Conservation (phyloP, 2,888 invertebrate species). For the Caenorhabditis japonica region DNA sequence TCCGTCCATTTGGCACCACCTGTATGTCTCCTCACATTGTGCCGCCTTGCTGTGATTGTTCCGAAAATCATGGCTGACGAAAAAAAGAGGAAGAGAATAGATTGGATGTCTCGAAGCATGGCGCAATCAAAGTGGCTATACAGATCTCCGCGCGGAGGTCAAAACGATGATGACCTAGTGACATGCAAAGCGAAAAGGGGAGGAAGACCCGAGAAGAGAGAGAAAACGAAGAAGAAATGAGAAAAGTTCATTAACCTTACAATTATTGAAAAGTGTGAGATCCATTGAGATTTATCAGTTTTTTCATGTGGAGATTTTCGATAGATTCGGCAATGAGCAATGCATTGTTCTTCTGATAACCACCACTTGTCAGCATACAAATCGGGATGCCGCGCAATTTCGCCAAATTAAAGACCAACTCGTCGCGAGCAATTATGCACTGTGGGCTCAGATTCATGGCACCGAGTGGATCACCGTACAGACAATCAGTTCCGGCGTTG, state of each 20-base stretch:
- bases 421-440: slow-evolving; percentile 89
- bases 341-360: slow-evolving; percentile 86
- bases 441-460: slow-evolving; percentile 83
- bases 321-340: slow-evolving; percentile 89
- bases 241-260: slow-evolving; percentile 14
- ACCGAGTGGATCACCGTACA: slow-evolving; percentile 87
- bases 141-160: neutral
- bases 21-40: slow-evolving; percentile 35
- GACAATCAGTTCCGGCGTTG: slow-evolving; percentile 91
- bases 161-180: slow-evolving; percentile 46
- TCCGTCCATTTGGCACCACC: slow-evolving; percentile 17
- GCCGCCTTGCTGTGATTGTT: slow-evolving; percentile 16
- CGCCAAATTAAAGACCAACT: slow-evolving; percentile 86
- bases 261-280: neutral
- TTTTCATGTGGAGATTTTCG: slow-evolving; percentile 82
- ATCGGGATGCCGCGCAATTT: slow-evolving; percentile 63
- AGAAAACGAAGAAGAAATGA: slow-evolving; percentile 8
- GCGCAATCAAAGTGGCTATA: slow-evolving; percentile 12
- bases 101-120: slow-evolving; percentile 24
- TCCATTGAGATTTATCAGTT: slow-evolving; percentile 76
- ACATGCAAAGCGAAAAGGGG: slow-evolving; percentile 37
- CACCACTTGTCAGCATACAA: slow-evolving; percentile 83
- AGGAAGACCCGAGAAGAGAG: neutral
- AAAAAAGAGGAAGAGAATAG: slow-evolving; percentile 7
- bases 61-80: neutral